Base-by-base conservation (phyloP, 2,888 invertebrate species). In the Thysanoteuthis rhombus region DNA sequence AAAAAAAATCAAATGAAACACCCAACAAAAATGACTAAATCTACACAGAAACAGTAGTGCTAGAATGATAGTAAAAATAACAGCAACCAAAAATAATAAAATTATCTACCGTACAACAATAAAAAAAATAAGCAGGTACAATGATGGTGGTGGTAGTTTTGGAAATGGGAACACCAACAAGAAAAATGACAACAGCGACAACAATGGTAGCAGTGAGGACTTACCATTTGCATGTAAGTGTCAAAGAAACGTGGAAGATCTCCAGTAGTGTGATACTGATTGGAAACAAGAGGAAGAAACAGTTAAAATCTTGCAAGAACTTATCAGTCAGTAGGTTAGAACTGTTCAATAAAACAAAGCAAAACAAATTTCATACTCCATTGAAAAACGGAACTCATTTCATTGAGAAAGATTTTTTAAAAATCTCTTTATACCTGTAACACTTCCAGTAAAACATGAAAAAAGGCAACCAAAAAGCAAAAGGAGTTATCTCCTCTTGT, bases 201-300 rank as follows among this genome's bases (percentile, higher is more conserved):
- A 40, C 92, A 92, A 42, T 38, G 42, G 42, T 91, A 91, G 19
- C 22, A n/a, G 92, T 45, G 22, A 25, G 12, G 52, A 93, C 93
- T 93, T 93, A 93, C 93, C 93, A 93, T 58, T 93, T 93, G 93
- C 93, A 93, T 93, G 92, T 47, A 92, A 42, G 47, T 45, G 58
- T 58, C 93, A 58, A 93, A 93, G 39, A 93, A 93, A 93, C 47
- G n/a, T 22, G 93, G 93, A 93, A 93, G 93, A n/a, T 93, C 93
- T 93, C 93, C 93, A 47, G 52, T 45, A 42, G 92, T 93, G 58
- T 93, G 93, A 47, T 93, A 93, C 93, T 93, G 58, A 52, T 93
- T 47, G 39, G n/a, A 93, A 93, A 91, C 28, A 91, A 91, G 91
- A 91, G 42, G 42, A n/a, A 39, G n/a, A 91, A 91, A 91, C n/a